These are phyloP conservation scores for Jaculus jaculus DNA, from an alignment of 2,113 vertebrate genomes.

Conservation along the genomic window DNA sequence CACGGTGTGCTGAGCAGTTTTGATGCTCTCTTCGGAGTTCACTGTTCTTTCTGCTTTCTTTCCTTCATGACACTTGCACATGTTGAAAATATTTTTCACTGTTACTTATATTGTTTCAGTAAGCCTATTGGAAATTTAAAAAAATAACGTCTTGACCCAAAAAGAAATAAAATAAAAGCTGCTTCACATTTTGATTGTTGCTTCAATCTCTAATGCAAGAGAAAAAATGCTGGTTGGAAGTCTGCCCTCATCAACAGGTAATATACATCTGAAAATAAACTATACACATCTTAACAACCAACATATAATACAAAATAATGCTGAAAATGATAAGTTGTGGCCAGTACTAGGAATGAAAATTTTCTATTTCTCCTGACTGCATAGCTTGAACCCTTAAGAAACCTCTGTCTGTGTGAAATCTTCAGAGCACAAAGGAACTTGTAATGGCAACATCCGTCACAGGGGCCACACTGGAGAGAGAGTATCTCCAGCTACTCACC, in stretches of 20 bases:
- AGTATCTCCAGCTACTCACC: not conserved
- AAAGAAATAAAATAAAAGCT: not conserved
- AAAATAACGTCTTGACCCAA: not conserved
- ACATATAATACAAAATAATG: not conserved
- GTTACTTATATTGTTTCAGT: constrained; percentile 12
- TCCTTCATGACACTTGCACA: not conserved
- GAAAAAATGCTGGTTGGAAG: not conserved
- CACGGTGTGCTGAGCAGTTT: not conserved
- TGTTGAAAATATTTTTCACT: not conserved
- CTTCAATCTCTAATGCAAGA: not conserved
- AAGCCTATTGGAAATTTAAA: not conserved
- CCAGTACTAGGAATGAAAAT: not conserved
- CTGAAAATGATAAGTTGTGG: not conserved
- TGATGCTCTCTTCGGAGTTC: not conserved
- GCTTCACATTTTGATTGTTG: not conserved
- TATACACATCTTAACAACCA: not conserved
- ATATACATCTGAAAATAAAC: not conserved
- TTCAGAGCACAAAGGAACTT: not conserved
- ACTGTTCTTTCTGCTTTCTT: not conserved
- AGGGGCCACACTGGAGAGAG: not conserved
- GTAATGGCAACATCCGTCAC: not conserved
- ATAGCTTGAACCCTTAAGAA: constrained; percentile 20
- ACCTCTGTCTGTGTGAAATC: not conserved
- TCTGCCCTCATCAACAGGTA: not conserved
- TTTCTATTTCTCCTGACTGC: not conserved